Evolutionary conservation across 2,797 vertebrate species (phyloP).

Genomic region (Clangula hyemalis): DNA sequence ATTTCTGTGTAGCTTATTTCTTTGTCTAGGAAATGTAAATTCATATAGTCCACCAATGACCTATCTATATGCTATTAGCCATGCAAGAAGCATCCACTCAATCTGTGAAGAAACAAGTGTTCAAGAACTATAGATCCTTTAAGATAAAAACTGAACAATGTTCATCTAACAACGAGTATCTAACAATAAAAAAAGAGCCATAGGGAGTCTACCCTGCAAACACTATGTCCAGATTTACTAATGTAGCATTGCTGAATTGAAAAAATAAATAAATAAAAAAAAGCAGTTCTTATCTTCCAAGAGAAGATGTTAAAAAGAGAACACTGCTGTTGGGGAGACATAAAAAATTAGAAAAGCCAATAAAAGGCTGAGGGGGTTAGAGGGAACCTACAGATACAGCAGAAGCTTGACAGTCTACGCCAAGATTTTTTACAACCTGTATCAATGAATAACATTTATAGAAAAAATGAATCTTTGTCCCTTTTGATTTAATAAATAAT

Average conservation of each 20-base stretch:
- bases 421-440: not conserved
- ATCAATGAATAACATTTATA: not conserved
- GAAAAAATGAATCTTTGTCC: conserved; percentile 29
- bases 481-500: conserved; percentile 70
- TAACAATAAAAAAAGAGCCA: not conserved
- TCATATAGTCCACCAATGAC: fast-evolving
- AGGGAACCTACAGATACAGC: not conserved
- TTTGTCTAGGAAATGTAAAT: not conserved
- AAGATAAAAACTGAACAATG: not conserved
- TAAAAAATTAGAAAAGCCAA: not conserved
- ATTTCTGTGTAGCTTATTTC: not conserved
- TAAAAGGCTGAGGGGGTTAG: not conserved
- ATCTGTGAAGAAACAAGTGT: not conserved
- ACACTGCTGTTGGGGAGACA: not conserved
- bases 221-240: not conserved
- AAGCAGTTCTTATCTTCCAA: not conserved
- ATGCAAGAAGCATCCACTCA: not conserved
- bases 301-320: not conserved
- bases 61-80: not conserved
- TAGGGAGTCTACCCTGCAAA: not conserved
- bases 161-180: not conserved
- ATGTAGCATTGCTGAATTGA: fast-evolving
- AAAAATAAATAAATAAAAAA: too few species aligned
- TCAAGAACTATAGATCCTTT: not conserved
- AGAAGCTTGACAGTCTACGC: not conserved